Evolutionary conservation across 1,140 invertebrate species (phyloP).

Genomic region (Drosophila tristis): DNA sequence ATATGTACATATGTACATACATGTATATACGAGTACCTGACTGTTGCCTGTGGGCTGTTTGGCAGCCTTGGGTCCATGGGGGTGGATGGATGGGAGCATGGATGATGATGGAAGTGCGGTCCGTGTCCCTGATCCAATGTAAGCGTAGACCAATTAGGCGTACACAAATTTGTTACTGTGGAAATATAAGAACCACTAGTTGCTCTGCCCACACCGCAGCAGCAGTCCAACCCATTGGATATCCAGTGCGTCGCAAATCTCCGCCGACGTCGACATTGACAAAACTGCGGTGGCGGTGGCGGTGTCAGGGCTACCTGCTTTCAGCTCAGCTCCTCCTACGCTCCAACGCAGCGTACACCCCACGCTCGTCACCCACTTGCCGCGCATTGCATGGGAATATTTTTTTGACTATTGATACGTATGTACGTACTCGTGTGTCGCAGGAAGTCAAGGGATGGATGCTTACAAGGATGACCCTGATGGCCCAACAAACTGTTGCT

Average conservation of each 20-base stretch:
- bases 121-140: constrained; percentile 52
- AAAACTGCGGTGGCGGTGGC: constrained; percentile 44
- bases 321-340: constrained; percentile 23
- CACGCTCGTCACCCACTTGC: no score
- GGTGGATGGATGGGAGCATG: constrained; percentile 10
- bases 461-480: constrained; percentile 63
- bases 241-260: background rate
- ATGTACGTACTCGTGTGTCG: no score
- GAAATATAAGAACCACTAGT: constrained; percentile 77
- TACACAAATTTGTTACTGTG: constrained; percentile 76
- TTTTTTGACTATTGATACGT: constrained; percentile 75
- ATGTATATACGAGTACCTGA: no score
- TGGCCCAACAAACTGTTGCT: constrained; percentile 76
- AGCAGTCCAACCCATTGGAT: constrained; percentile 2
- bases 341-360: constrained; percentile 10
- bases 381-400: constrained; percentile 57
- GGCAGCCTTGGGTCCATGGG: constrained; percentile 3
- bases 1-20: no score
- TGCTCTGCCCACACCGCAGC: constrained; percentile 34
- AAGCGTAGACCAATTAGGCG: constrained; percentile 80
- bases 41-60: background rate
- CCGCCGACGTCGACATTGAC: constrained; percentile 63
- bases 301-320: constrained; percentile 19
- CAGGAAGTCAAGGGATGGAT: background rate
- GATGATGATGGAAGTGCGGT: background rate